Percentiles rank a stretch among this genome's conserved stretches.
These are phyloP conservation scores for Archilochus colubris DNA, from an alignment of 2,113 vertebrate genomes.

Conservation along the genomic window DNA sequence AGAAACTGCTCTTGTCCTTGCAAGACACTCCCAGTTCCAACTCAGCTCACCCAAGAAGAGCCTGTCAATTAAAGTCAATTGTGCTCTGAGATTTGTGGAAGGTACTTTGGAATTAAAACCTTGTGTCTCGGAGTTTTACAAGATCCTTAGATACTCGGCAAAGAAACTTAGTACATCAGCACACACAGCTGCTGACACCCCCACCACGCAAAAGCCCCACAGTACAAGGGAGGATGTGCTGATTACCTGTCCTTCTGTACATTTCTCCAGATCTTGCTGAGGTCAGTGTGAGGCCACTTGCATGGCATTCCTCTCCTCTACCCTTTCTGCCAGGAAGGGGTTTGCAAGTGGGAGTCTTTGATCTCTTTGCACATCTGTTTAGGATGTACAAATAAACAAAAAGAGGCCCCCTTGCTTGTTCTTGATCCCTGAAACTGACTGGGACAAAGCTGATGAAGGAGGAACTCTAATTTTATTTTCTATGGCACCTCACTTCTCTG, in stretches of 20 bases:
- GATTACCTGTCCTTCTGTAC: not conserved
- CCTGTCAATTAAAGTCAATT: not conserved
- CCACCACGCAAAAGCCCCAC: fast-evolving
- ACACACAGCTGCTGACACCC: not conserved
- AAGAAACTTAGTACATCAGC: not conserved
- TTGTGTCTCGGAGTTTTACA: not conserved
- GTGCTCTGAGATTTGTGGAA: not conserved
- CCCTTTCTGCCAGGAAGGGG: not conserved
- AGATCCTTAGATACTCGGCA: not conserved
- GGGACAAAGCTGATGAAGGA: not conserved
- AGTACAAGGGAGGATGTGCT: not conserved
- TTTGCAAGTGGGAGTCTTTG: fast-evolving
- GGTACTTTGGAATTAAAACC: not conserved
- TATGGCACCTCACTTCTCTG: not conserved
- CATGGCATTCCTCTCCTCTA: not conserved
- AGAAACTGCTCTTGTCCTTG: not conserved
- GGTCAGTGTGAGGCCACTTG: not conserved
- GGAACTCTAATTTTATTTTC: not conserved
- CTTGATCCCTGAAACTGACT: not conserved
- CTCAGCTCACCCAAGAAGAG: not conserved
- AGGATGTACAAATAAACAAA: not conserved
- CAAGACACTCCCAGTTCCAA: not conserved
- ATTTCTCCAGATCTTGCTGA: not conserved
- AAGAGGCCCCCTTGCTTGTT: not conserved
- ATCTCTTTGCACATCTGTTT: not conserved